Evolutionary conservation across 2,113 vertebrate genomes (phyloP), one percentile per base, ranked within the genome.

Genomic region (Henicopernis longicauda): DNA sequence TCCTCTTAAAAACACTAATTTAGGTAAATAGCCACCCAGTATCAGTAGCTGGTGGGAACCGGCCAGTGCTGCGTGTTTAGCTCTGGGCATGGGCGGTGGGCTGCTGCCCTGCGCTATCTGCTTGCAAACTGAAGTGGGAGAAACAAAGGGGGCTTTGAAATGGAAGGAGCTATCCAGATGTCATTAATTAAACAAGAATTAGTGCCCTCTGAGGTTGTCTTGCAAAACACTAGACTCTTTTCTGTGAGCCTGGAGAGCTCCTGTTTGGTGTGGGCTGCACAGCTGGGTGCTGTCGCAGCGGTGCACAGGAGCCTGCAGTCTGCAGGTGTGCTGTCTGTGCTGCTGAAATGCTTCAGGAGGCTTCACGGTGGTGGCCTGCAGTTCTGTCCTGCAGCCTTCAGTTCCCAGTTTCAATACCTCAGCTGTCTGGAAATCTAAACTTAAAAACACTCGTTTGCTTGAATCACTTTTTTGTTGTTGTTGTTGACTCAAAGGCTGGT

Each of bases 331-430:
- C 50, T 13, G 19, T 32, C 38, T 9, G 25, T 16, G 61, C 25
- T 23, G 31, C 78, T 8, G 29, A 6, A 10, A 9, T 2, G 11
- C 50, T 38, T 7, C 14, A 4, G 31, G 8, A 9, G 25, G 26
- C 16, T 29, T 32, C 27, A 2, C 2, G 3, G 1, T 0, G 17
- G 23, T 13, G 62, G 40, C 15, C 17, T 4, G n/a, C 9, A 3
- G 13, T 11, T 5, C 5, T 29, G 29, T 13, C 61, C 47, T 31
- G 38, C 40, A 23, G 59, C 65, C 67, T 25, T 45, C 23, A 1
- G 17, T 38, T 77, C 59, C 65, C 13, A 1, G 0, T 7, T 44
- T 31, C 42, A 23, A 1, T 27, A 21, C 38, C 54, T 70, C 62
- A 57, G 47, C 42, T 76, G 17, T 4, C 8, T 82, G 42, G 59